Evolutionary conservation across 2,888 invertebrate species (phyloP).

Genomic region (Campoplex capitator): DNA sequence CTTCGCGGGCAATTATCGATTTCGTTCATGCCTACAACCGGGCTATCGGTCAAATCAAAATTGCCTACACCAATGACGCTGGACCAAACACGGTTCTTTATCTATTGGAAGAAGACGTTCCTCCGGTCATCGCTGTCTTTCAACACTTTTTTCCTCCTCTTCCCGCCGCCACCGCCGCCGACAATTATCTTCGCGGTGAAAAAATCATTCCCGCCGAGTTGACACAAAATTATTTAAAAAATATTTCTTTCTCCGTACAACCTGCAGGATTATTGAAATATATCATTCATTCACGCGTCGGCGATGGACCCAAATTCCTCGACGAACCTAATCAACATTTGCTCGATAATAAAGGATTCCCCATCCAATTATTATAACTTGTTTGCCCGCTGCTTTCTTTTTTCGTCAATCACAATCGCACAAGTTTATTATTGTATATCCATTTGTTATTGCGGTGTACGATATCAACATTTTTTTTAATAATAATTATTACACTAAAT

Average conservation of each 20-base stretch:
- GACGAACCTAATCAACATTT: constrained; percentile 85
- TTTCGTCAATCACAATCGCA: no score
- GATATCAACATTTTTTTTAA: no score
- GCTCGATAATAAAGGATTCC: constrained; percentile 85
- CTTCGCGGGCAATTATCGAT: constrained; percentile 92
- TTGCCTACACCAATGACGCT: constrained; percentile 99
- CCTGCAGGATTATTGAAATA: constrained; percentile 89
- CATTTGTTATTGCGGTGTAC: no score
- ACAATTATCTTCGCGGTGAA: constrained; percentile 87
- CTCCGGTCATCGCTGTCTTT: constrained; percentile 89
- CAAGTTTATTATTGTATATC: no score
- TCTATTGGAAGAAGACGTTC: constrained; percentile 91
- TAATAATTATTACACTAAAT: no score
- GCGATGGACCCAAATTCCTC: constrained; percentile 90
- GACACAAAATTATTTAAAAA: constrained; percentile 76
- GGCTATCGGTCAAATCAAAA: constrained; percentile 87
- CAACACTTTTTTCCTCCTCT: constrained; percentile 89
- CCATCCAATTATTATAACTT: constrained; percentile 71
- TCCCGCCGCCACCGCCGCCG: constrained; percentile 75
- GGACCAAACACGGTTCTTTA: constrained; percentile 98
- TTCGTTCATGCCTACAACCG: constrained; percentile 94
- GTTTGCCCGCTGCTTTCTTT: no score
- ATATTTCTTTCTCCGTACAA: constrained; percentile 84
- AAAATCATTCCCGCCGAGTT: constrained; percentile 64
- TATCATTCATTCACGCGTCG: constrained; percentile 93